Conservation (phyloP, 2,888 invertebrate genomes). For the Tillus elongatus region DNA sequence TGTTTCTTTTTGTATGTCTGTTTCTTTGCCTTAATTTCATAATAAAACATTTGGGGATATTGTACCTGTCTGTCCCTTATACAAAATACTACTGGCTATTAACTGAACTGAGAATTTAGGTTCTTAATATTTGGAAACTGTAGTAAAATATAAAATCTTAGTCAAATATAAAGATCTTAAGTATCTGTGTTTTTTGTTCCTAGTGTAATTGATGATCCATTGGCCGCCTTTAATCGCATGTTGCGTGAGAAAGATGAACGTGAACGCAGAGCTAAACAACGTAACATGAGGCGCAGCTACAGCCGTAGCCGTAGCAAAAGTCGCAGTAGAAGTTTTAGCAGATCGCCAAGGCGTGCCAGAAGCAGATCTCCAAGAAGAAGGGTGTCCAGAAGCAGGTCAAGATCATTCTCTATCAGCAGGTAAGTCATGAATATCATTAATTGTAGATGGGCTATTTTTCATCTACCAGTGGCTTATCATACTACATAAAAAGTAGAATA, state of each 20-base stretch:
- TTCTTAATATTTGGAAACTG: too few species aligned
- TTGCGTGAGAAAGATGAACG: slow-evolving; percentile 75
- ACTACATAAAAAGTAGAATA: too few species aligned
- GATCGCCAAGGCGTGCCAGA: slow-evolving; percentile 40
- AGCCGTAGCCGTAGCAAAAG: slow-evolving; percentile 43
- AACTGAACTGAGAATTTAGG: too few species aligned
- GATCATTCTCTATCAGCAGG: slow-evolving; percentile 50
- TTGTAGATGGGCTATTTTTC: not conserved
- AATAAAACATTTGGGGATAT: too few species aligned
- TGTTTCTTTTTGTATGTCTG: too few species aligned
- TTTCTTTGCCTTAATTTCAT: too few species aligned
- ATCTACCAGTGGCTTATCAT: too few species aligned
- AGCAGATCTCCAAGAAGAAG: slow-evolving; percentile 35
- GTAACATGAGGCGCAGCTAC: slow-evolving; percentile 50
- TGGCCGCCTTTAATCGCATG: slow-evolving; percentile 80
- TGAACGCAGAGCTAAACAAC: slow-evolving; percentile 51
- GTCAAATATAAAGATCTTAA: not conserved
- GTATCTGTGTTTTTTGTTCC: slow-evolving; percentile 25
- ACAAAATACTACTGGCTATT: too few species aligned
- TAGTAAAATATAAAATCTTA: too few species aligned
- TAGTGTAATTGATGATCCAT: slow-evolving; percentile 74
- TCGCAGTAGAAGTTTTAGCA: slow-evolving; percentile 39
- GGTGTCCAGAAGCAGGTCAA: slow-evolving; percentile 33
- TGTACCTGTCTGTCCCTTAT: too few species aligned
- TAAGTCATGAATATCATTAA: slow-evolving; percentile 29